Evolutionary conservation across 2,888 invertebrate species (phyloP).

Genomic region (Tuta absoluta): DNA sequence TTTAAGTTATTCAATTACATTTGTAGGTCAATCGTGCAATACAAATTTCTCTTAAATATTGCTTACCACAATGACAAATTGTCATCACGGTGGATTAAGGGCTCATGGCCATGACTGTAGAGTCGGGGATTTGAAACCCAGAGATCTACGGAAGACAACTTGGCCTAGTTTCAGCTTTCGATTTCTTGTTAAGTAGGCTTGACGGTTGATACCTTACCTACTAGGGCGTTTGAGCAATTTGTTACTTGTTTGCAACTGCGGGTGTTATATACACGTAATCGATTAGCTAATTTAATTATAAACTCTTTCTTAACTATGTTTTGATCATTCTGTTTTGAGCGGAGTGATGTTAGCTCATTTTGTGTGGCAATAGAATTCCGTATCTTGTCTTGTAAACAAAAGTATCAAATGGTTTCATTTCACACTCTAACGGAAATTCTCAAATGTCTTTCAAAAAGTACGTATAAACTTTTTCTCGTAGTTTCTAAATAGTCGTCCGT

Average conservation of each 20-base stretch:
- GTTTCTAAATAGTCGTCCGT: too few relatives aligned
- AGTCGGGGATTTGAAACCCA: slow-evolving; percentile 39
- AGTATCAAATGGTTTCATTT: neutral
- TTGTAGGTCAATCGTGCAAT: slow-evolving; percentile 14
- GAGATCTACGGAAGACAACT: slow-evolving; percentile 46
- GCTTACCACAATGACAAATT: slow-evolving; percentile 12
- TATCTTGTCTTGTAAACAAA: neutral
- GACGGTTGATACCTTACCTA: slow-evolving; percentile 3
- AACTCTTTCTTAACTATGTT: neutral
- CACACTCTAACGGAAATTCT: neutral
- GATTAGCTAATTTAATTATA: slow-evolving; percentile 15
- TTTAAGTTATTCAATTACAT: slow-evolving; percentile 4
- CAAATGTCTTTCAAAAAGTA: neutral
- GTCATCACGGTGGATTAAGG: slow-evolving; percentile 27
- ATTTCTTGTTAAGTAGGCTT: slow-evolving; percentile 50
- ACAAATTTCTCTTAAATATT: slow-evolving; percentile 17
- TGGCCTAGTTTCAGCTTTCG: slow-evolving; percentile 54
- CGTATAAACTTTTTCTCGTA: neutral
- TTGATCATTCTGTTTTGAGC: slow-evolving; percentile 2
- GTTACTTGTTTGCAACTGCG: neutral
- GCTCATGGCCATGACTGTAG: slow-evolving; percentile 39
- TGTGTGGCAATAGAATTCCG: neutral
- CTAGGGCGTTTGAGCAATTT: slow-evolving; percentile 3
- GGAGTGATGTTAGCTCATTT: neutral
- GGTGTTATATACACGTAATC: slow-evolving; percentile 9